Percentiles rank a stretch among this genome's conserved stretches.
Conservation (phyloP, 2,797 vertebrate species). For the Enteromius fasciolatus region DNA sequence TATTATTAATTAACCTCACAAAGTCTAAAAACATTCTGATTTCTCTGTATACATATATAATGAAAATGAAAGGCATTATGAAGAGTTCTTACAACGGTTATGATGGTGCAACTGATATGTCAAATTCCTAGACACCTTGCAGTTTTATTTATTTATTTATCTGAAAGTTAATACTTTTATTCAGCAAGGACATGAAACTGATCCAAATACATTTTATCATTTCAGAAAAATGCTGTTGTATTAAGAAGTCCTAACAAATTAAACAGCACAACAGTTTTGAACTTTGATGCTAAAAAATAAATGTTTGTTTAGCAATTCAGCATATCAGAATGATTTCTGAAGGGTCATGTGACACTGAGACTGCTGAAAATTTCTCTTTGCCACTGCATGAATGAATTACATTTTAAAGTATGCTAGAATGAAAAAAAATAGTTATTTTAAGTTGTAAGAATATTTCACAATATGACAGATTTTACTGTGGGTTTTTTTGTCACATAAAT, state of each 20-base stretch:
- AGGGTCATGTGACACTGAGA: not conserved
- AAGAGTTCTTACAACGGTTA: not conserved
- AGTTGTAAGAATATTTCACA: not conserved
- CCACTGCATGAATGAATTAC: not conserved
- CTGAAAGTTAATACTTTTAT: too few species aligned
- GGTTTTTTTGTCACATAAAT: not conserved
- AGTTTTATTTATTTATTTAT: too few species aligned
- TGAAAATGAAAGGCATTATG: not conserved
- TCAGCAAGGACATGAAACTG: too few species aligned
- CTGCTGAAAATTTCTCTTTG: not conserved
- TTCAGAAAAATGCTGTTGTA: not conserved
- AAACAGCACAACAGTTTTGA: too few species aligned
- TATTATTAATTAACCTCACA: constrained; percentile 35
- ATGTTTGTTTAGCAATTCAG: not conserved
- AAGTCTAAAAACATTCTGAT: not conserved
- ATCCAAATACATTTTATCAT: too few species aligned
- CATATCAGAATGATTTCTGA: not conserved
- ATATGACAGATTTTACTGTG: not conserved
- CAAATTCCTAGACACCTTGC: not conserved
- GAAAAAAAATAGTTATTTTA: not conserved
- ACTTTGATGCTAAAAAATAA: not conserved
- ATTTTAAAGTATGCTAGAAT: not conserved
- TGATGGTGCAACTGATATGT: not conserved
- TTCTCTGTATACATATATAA: not conserved
- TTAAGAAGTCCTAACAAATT: not conserved